These are phyloP conservation scores for Cacoxenus indagator DNA, from an alignment of 2,888 invertebrate genomes.

Conservation along the genomic window DNA sequence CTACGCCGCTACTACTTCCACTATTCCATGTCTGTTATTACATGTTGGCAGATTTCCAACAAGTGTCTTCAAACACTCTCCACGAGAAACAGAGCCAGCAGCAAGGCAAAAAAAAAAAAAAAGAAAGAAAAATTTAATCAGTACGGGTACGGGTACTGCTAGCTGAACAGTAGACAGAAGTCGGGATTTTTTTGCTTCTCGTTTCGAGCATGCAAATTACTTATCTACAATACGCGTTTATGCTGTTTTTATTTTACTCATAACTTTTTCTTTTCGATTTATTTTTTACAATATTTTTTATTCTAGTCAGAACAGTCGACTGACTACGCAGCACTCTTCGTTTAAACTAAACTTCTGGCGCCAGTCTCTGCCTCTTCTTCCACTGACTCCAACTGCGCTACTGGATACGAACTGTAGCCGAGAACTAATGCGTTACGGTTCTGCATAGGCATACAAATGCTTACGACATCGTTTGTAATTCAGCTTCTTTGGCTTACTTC, in stretches of 20 bases:
- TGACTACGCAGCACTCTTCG: background rate
- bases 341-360: background rate
- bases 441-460: background rate
- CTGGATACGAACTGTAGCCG: too few species aligned
- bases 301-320: background rate
- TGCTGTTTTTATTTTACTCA: conserved; percentile 58
- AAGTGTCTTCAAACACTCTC: conserved; percentile 58
- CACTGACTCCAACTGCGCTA: too few species aligned
- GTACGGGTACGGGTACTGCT: background rate
- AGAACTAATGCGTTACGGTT: background rate
- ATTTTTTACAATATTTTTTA: background rate
- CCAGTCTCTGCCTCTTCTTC: background rate
- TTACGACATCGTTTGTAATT: background rate
- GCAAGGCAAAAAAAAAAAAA: conserved; percentile 50
- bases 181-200: conserved; percentile 38
- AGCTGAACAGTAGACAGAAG: conserved; percentile 1
- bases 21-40: background rate
- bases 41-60: conserved; percentile 53
- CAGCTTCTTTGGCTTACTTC: background rate
- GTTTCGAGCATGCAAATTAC: conserved; percentile 59
- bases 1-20: background rate
- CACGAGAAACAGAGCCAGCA: conserved; percentile 40
- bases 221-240: conserved; percentile 56
- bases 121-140: too few species aligned
- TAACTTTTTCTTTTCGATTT: background rate